Conservation (phyloP, 2,797 vertebrate species). For the Cyprinella venusta region DNA sequence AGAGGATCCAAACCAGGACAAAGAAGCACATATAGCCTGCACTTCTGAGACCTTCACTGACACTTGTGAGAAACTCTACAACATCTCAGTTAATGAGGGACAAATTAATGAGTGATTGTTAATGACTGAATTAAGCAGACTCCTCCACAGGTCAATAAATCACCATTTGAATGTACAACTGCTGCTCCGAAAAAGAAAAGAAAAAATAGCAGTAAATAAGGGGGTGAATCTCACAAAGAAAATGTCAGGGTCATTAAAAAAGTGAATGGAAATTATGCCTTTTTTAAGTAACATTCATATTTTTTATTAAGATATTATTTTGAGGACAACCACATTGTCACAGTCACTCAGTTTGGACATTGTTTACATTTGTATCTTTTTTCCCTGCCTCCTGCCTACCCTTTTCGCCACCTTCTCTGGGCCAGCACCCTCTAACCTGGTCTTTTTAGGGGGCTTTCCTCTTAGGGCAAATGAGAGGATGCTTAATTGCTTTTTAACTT, state of each 20-base stretch:
- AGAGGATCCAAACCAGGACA: slow-evolving; percentile 29
- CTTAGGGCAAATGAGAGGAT: too few species aligned
- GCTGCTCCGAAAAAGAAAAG: not conserved
- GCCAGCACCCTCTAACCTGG: too few species aligned
- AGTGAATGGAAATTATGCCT: not conserved
- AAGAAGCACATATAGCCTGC: not conserved
- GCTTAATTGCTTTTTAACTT: too few species aligned
- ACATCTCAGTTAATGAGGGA: slow-evolving; percentile 10
- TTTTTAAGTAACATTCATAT: not conserved
- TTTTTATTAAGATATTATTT: not conserved
- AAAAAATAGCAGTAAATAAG: not conserved
- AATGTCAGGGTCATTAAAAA: not conserved
- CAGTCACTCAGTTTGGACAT: too few species aligned
- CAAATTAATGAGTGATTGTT: not conserved
- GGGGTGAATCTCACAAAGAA: not conserved
- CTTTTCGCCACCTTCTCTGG: too few species aligned
- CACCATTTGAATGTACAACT: not conserved
- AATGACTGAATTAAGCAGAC: not conserved
- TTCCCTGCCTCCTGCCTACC: too few species aligned
- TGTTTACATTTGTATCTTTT: too few species aligned
- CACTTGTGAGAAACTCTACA: not conserved
- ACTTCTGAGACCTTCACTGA: not conserved
- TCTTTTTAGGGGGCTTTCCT: too few species aligned
- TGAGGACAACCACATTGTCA: not conserved
- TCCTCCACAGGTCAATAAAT: not conserved